A percentile compares a stretch with the other conserved stretches of the same genome.
Evolutionary conservation across 2,888 invertebrate genomes (phyloP).

Genomic region (Chydorus sphaericus): DNA sequence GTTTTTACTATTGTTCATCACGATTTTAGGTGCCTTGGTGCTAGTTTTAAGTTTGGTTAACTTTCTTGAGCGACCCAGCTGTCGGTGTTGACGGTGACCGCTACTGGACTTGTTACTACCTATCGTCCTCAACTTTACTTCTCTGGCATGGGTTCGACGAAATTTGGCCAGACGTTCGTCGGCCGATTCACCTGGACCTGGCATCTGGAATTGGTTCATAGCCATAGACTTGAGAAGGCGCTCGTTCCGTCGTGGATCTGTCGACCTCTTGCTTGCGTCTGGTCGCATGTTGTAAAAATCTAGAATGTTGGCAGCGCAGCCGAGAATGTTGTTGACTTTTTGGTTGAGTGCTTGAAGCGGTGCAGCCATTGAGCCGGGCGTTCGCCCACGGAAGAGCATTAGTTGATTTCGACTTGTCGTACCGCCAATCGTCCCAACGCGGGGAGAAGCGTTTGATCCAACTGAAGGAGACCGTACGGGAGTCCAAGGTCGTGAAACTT

Average conservation of each 20-base stretch:
- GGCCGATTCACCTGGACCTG: background rate
- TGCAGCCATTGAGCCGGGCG: conserved; percentile 8
- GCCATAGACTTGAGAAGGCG: background rate
- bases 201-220: background rate
- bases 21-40: background rate
- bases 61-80: background rate
- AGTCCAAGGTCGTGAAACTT: conserved; percentile 14
- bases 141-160: background rate
- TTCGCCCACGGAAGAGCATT: background rate
- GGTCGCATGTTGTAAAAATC: conserved; percentile 10
- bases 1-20: too few species aligned
- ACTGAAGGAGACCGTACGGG: conserved; percentile 8
- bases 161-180: background rate
- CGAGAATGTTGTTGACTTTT: conserved; percentile 11
- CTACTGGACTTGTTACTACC: too few species aligned
- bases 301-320: conserved; percentile 12
- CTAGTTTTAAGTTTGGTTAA: background rate
- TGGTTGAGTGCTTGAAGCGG: conserved; percentile 14
- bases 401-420: too few species aligned
- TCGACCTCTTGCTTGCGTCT: background rate
- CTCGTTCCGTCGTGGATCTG: background rate
- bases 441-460: background rate
- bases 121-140: too few species aligned
- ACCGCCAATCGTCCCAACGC: background rate
- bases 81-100: too few species aligned